These are phyloP conservation scores for Chrysemys picta DNA, from an alignment of 2,113 vertebrate genomes.

Conservation along the genomic window DNA sequence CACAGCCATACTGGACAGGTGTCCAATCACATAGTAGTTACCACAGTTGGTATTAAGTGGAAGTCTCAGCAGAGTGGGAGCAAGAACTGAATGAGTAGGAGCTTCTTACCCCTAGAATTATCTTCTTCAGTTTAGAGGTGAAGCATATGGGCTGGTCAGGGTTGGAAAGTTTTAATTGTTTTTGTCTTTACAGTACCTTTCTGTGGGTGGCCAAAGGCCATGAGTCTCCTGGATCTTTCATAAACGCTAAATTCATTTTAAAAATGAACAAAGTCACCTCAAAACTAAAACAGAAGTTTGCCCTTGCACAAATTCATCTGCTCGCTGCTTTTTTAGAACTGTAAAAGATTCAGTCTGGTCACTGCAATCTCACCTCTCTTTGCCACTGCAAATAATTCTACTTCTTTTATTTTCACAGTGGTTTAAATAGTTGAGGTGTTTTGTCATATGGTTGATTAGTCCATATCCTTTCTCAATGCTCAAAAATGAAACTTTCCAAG, in stretches of 20 bases:
- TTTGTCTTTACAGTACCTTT: background rate
- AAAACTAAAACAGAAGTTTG: background rate
- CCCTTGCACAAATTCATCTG: background rate
- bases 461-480: background rate
- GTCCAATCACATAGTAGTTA: background rate
- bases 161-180: background rate
- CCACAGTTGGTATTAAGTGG: background rate
- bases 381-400: background rate
- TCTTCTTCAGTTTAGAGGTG: background rate
- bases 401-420: background rate
- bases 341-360: background rate
- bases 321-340: background rate
- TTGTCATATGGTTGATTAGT: background rate
- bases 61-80: background rate
- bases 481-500: background rate
- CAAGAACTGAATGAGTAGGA: background rate
- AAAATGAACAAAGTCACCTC: background rate
- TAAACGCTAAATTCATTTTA: background rate
- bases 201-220: background rate
- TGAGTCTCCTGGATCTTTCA: background rate
- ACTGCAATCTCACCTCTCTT: background rate
- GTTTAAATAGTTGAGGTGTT: background rate
- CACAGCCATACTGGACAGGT: background rate
- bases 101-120: background rate
- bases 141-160: background rate